Base-by-base conservation (phyloP, 2,797 vertebrate genomes). In the Eupleurogrammus muticus region DNA sequence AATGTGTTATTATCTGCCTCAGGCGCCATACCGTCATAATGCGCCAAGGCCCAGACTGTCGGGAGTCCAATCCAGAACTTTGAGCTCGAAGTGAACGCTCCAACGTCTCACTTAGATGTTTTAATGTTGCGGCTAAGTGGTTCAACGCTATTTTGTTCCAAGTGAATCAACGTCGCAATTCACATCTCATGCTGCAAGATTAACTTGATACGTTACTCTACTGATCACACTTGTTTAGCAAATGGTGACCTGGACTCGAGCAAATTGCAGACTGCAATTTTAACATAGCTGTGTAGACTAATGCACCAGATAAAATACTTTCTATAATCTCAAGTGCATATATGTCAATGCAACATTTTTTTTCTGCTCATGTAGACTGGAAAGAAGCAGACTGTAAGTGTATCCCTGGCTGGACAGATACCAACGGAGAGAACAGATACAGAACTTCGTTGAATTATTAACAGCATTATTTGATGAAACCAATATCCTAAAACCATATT, bases 391-490 rank as follows among this genome's bases (percentile, higher is more conserved):
- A 3, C n/a, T 1, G 44, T 51, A 51, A 60, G 35, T 56, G 50
- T 64, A 75, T 64, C 24, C 35, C 46, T 23, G 40, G 57, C 57
- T 53, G 60, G 52, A 36, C 28, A 40, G 50, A 50, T 52, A 44
- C 46, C 66, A 69, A 42, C 7, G 28, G n/a, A 1, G 49, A 57
- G 60, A 23, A 75, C 14, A 23, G 13, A 67, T 56, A 61, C 12
- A 61, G 64, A 73, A 60, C 32, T 51, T 24, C 65, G 61, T 38
- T 77, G 46, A 77, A 67, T 75, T 65, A 79, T 74, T 67, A 52
- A 85, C 20, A 47, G 21, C 0, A 0, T 54, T 61, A 35, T 42
- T 46, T 73, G 60, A 51, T 16, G 17, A 40, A 56, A 66, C 53
- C n/a, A 47, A 79, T 50, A 58, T 66, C 32, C 5, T 20, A 34